Base-by-base conservation (phyloP, 2,113 vertebrate genomes). In the Entelurus aequoreus region DNA sequence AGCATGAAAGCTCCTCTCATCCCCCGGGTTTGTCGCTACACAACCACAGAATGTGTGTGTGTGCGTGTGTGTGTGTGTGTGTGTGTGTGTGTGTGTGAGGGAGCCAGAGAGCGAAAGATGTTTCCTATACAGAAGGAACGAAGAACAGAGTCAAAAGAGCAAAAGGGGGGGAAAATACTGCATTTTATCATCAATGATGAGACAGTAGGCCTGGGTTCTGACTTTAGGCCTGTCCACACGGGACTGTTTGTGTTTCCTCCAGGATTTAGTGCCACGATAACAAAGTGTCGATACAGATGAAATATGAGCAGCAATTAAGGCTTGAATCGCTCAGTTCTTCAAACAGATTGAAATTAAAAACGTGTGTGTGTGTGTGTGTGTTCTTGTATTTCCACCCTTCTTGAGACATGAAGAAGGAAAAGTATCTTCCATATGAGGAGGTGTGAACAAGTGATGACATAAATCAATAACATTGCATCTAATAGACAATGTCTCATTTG, bases 1-100 rank as follows among this genome's bases (percentile, higher is more conserved):
- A 81, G 87, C 87, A 65, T 76, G 85, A 79, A 77, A 56, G 75
- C 82, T 79, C 85, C 76, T 86, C 84, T 85, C 69, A 84, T 85
- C 77, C 78, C 78, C 67, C 60, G 60, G 73, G 77, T 85, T 81
- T 84, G 79, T 85, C 85, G 81, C 82, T 84, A 84, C 84, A 87
- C 74, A 80, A 84, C 84, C 83, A 74, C 86, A 81, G 80, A 71
- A 85, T 80, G 79, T 67, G 66, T 79, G 62, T 42, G 62, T 64
- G 50, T 61, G 60, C 66, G 28, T 60, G 60, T 64, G 58, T 59
- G 73, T 68, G 64, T 58, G 71, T 58, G 70, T 66, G 66, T 52
- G 63, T 63, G 77, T 52, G 73, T 46, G 66, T n/a, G 74, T 7
- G 52, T 36, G 64, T 36, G 38, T n/a, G 40, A 48, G 42, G 54